Percentiles rank a stretch among this genome's conserved stretches.
Conservation (phyloP, 2,113 vertebrate species). For the Tetraodon nigroviridis region DNA sequence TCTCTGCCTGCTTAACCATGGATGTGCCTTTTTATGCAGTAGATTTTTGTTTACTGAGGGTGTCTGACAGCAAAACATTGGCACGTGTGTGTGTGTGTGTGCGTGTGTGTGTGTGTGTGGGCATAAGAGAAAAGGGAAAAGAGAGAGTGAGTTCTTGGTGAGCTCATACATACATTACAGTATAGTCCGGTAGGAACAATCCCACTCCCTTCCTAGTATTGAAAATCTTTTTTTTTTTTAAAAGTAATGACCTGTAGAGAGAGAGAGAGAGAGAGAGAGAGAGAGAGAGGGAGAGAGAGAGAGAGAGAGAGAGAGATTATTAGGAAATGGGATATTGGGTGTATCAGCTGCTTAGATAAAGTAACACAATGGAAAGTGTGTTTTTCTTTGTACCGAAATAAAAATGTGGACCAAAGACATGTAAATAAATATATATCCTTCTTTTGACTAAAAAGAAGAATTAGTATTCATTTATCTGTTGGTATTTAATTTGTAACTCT, state of each 20-base stretch:
- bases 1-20: too few species aligned
- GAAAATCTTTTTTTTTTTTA: slow-evolving; percentile 45
- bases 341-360: slow-evolving; percentile 22
- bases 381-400: slow-evolving; percentile 3
- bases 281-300: not conserved
- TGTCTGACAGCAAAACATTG: too few species aligned
- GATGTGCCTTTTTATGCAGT: too few species aligned
- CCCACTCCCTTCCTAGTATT: slow-evolving; percentile 65
- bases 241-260: slow-evolving; percentile 25
- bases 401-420: not conserved
- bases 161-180: slow-evolving; percentile 60
- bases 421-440: not conserved
- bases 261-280: not conserved
- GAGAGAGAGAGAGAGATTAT: not conserved
- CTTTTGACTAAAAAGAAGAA: too few species aligned
- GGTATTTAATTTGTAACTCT: too few species aligned
- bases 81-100: not conserved
- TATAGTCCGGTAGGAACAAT: slow-evolving; percentile 45
- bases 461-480: too few species aligned
- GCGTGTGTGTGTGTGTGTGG: not conserved
- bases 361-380: slow-evolving; percentile 31
- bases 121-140: not conserved
- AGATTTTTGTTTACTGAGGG: too few species aligned
- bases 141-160: not conserved
- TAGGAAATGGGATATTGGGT: slow-evolving; percentile 12